phyloP scores from a whole-genome alignment of 2,113 vertebrate species.

The Eidolon helvum region DNA sequence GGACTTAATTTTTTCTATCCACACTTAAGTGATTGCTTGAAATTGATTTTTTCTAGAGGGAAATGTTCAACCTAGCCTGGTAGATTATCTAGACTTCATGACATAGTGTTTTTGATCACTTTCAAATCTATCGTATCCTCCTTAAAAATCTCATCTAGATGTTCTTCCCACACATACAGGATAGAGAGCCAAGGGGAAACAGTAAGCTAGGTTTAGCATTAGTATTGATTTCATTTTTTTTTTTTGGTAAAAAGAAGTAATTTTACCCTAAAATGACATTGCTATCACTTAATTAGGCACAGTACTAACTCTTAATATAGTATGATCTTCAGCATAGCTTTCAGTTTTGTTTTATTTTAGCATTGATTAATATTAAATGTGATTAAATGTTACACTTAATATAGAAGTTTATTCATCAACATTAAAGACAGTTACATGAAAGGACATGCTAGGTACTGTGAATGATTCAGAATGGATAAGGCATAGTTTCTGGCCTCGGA shows the following conservation, averaged over 20 bases:
- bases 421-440: not conserved
- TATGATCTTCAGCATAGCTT: conserved; percentile 1
- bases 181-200: not conserved
- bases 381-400: not conserved
- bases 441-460: not conserved
- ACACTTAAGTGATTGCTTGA: not conserved
- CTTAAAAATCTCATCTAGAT: not conserved
- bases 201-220: not conserved
- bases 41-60: conserved; percentile 32
- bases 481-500: not conserved
- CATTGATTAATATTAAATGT: conserved; percentile 1
- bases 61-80: not conserved
- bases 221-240: conserved; percentile 34
- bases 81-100: not conserved
- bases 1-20: not conserved
- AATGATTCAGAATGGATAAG: not conserved
- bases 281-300: not conserved
- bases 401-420: not conserved
- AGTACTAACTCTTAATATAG: not conserved
- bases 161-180: not conserved
- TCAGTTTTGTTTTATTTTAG: conserved; percentile 21
- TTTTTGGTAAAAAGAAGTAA: conserved; percentile 31
- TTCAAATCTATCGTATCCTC: not conserved
- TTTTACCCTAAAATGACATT: conserved; percentile 24
- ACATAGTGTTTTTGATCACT: not conserved